Percentiles rank a stretch among this genome's conserved stretches.
phyloP scores from a whole-genome alignment of 1,140 invertebrate genomes.

The Meloidogyne exigua region DNA sequence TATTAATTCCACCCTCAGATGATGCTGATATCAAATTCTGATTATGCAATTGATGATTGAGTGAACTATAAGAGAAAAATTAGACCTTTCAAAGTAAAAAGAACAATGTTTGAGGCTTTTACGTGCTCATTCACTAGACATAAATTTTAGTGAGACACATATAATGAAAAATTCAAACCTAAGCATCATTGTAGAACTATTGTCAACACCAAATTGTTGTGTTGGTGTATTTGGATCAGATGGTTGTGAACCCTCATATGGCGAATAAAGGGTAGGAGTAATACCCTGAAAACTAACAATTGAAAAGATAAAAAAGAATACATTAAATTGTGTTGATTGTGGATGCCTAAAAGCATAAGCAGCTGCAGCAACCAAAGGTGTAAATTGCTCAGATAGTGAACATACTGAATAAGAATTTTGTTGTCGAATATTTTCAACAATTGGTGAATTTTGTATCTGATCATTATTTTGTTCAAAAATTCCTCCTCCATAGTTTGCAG shows the following conservation, averaged over 20 bases:
- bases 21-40: too few relatives aligned
- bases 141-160: too few relatives aligned
- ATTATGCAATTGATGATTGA: too few relatives aligned
- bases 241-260: neutral
- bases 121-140: too few relatives aligned
- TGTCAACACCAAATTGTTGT: neutral
- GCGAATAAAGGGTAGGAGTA: neutral
- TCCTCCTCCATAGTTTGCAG: constrained; percentile 20
- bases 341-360: neutral
- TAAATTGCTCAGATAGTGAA: neutral
- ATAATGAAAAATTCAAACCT: too few relatives aligned
- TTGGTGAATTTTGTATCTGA: neutral
- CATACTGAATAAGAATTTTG: neutral
- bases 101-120: too few relatives aligned
- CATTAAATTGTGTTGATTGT: neutral
- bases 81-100: too few relatives aligned
- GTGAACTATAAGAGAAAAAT: too few relatives aligned
- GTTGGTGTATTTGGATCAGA: neutral
- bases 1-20: too few relatives aligned
- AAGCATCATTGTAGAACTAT: neutral
- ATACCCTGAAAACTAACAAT: neutral
- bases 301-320: neutral
- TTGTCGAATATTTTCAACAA: neutral
- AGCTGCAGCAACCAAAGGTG: neutral
- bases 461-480: constrained; percentile 20